phyloP scores from a whole-genome alignment of 2,888 invertebrate genomes.

The Crepidodera aurea region DNA sequence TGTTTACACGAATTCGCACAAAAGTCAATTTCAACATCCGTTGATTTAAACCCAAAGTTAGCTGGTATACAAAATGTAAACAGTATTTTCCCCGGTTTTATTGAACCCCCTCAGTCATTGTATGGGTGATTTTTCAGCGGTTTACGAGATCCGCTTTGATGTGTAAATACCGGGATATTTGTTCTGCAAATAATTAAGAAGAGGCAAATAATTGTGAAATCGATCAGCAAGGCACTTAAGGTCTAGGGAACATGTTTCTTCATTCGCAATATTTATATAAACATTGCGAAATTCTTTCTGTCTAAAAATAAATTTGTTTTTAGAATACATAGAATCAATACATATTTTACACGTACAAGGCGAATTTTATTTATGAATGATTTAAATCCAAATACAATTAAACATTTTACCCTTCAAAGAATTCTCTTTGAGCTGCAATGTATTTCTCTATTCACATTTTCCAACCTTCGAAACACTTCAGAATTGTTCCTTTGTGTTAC shows the following conservation, averaged over 20 bases:
- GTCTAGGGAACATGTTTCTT: neutral
- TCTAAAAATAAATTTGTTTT: no score
- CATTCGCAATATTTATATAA: no score
- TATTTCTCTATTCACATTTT: no score
- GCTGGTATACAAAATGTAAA: neutral
- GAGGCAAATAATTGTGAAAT: neutral
- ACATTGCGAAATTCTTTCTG: no score
- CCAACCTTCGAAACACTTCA: no score
- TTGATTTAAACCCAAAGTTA: neutral
- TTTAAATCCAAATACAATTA: no score
- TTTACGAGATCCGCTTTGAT: neutral
- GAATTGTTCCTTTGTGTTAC: no score
- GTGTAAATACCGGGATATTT: neutral
- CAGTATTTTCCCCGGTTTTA: neutral
- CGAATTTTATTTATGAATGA: no score
- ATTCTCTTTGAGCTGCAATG: no score
- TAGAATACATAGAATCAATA: no score
- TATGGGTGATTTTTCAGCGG: neutral
- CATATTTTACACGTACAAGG: no score
- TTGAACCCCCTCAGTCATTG: neutral
- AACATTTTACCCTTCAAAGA: no score
- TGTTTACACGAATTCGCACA: neutral
- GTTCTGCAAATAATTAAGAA: neutral
- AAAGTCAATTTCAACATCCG: neutral
- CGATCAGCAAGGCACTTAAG: neutral